phyloP scores from a whole-genome alignment of 1,140 invertebrate species.

The Ganaspis sp. region DNA sequence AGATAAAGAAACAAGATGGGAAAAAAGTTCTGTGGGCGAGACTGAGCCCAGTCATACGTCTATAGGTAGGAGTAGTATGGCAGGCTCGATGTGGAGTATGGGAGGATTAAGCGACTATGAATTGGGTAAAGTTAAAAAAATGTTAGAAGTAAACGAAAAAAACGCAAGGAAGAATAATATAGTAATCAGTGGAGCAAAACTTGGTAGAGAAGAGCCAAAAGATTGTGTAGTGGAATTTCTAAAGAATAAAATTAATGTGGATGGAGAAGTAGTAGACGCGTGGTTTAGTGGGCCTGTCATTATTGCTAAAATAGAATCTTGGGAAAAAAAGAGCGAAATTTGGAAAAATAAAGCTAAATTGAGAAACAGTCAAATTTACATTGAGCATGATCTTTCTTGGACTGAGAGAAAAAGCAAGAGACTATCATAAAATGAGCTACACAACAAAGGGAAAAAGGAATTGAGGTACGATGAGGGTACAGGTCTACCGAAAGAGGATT shows the following conservation, averaged over 20 bases:
- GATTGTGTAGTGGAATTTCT: background rate
- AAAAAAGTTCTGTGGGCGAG: background rate
- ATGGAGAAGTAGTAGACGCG: background rate
- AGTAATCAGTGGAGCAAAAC: too few species aligned
- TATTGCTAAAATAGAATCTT: background rate
- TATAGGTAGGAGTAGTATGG: background rate
- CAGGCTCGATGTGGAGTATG: background rate
- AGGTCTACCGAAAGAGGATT: too few species aligned
- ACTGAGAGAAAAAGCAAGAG: slow-evolving; percentile 36
- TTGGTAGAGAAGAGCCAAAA: background rate
- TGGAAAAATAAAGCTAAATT: background rate
- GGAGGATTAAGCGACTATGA: background rate
- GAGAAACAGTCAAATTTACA: slow-evolving; percentile 1
- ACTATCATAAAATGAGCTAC: slow-evolving; percentile 32
- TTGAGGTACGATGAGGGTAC: too few species aligned
- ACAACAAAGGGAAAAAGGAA: slow-evolving; percentile 8
- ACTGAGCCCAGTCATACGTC: background rate
- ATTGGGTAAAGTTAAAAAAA: too few species aligned
- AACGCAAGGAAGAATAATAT: background rate
- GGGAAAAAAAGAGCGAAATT: slow-evolving; percentile 2
- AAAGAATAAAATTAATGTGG: background rate
- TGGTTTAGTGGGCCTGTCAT: background rate
- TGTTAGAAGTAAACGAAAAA: too few species aligned
- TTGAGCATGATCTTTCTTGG: slow-evolving; percentile 27
- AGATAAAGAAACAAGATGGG: background rate